Evolutionary conservation across 92 coral and sea anemone species (phyloP).

Genomic region (Porites evermanni): DNA sequence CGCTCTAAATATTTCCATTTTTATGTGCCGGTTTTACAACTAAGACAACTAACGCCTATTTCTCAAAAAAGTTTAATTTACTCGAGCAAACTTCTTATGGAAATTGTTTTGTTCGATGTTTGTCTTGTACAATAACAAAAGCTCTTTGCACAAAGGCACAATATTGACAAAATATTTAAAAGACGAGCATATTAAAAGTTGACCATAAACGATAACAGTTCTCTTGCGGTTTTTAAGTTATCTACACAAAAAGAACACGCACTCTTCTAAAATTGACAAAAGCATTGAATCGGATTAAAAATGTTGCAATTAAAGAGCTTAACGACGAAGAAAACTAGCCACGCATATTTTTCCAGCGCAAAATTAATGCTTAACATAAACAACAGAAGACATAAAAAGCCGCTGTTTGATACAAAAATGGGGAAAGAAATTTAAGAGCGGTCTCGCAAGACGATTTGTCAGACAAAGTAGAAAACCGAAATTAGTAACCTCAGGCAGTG

Average conservation of each 20-base stretch:
- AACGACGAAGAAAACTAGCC: constrained; percentile 28
- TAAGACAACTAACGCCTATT: neutral
- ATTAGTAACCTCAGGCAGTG: neutral
- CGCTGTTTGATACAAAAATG: neutral
- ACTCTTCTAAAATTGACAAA: constrained; percentile 1
- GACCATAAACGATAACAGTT: neutral
- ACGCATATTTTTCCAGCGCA: constrained; percentile 11
- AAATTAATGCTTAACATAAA: constrained; percentile 36
- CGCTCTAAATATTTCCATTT: neutral
- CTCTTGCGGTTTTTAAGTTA: neutral
- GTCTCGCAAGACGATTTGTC: neutral
- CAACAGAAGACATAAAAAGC: constrained; percentile 3
- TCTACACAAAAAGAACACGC: neutral
- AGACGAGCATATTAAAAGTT: neutral
- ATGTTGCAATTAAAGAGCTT: constrained; percentile 39
- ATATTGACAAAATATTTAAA: neutral
- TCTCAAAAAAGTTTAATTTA: neutral
- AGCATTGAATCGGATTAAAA: constrained; percentile 18
- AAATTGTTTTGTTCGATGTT: neutral
- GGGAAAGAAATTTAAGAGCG: neutral
- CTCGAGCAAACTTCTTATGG: neutral
- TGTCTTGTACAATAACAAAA: neutral
- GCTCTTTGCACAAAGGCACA: neutral
- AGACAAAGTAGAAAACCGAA: constrained; percentile 15
- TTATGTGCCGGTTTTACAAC: neutral